Evolutionary conservation across 2,888 invertebrate genomes (phyloP).

Genomic region (Lycia hirtaria): DNA sequence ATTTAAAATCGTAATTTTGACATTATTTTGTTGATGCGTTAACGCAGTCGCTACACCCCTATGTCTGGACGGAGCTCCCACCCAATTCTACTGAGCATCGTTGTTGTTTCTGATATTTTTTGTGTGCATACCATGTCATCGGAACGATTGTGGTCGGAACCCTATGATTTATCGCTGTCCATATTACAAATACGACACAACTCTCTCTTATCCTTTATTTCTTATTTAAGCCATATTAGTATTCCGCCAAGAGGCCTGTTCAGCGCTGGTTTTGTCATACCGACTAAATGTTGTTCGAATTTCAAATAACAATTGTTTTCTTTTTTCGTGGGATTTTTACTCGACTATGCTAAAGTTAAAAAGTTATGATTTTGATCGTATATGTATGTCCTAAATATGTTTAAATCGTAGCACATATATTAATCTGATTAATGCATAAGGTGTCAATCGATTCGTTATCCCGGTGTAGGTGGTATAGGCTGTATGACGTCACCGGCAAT

Average conservation of each 20-base stretch:
- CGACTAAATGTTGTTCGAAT: slow-evolving; percentile 84
- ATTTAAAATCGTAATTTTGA: no score
- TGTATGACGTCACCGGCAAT: no score
- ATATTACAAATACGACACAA: slow-evolving; percentile 85
- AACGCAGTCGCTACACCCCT: slow-evolving; percentile 55
- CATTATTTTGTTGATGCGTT: not conserved
- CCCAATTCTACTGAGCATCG: slow-evolving; percentile 81
- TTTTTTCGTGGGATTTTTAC: slow-evolving; percentile 67
- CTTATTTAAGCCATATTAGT: slow-evolving; percentile 84
- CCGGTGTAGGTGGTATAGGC: no score
- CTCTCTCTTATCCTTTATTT: slow-evolving; percentile 84
- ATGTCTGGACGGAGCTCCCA: slow-evolving; percentile 68
- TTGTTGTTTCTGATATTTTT: slow-evolving; percentile 83
- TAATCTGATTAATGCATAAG: no score
- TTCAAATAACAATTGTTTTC: slow-evolving; percentile 79
- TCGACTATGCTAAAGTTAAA: no score
- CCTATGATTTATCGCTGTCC: slow-evolving; percentile 85
- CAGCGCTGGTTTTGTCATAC: slow-evolving; percentile 83
- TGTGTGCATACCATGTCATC: slow-evolving; percentile 83
- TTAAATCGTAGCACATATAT: no score
- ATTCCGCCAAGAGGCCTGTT: slow-evolving; percentile 81
- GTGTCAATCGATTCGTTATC: no score
- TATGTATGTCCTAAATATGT: no score
- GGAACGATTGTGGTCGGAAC: slow-evolving; percentile 83
- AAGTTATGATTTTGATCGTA: no score